These are phyloP conservation scores for Gortyna flavago DNA, from an alignment of 2,888 invertebrate genomes.

Conservation along the genomic window DNA sequence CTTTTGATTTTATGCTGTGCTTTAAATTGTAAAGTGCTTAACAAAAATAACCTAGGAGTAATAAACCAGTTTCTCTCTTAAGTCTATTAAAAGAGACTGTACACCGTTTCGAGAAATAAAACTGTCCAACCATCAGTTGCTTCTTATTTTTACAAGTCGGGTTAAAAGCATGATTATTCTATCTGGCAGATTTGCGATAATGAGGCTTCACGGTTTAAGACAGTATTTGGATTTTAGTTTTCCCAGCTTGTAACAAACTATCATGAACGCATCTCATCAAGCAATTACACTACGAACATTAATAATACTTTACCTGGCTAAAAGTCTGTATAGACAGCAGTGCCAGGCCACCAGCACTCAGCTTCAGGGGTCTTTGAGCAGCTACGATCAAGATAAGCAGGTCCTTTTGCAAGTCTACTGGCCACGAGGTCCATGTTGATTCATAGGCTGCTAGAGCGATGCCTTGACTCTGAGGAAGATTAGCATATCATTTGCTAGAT, in stretches of 20 bases:
- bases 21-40: no score
- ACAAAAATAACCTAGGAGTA: no score
- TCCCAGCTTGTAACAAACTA: background rate
- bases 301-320: conserved; percentile 72
- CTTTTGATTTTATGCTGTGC: background rate
- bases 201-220: no score
- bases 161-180: no score
- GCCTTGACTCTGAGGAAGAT: conserved; percentile 75
- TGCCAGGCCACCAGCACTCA: conserved; percentile 82
- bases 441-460: conserved; percentile 82
- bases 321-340: conserved; percentile 80
- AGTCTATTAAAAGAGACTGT: no score
- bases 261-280: background rate
- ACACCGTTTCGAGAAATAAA: no score
- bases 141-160: no score
- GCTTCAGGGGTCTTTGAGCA: conserved; percentile 77
- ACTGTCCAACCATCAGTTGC: no score
- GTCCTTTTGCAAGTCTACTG: conserved; percentile 79
- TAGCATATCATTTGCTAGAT: background rate
- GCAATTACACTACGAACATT: background rate
- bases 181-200: no score
- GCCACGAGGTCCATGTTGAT: conserved; percentile 81
- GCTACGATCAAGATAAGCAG: conserved; percentile 77
- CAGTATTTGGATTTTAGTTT: no score
- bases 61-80: no score